Percentiles rank a stretch among this genome's conserved stretches.
These are phyloP conservation scores for Parnassius glacialis DNA, from an alignment of 2,888 invertebrate species.

Conservation along the genomic window DNA sequence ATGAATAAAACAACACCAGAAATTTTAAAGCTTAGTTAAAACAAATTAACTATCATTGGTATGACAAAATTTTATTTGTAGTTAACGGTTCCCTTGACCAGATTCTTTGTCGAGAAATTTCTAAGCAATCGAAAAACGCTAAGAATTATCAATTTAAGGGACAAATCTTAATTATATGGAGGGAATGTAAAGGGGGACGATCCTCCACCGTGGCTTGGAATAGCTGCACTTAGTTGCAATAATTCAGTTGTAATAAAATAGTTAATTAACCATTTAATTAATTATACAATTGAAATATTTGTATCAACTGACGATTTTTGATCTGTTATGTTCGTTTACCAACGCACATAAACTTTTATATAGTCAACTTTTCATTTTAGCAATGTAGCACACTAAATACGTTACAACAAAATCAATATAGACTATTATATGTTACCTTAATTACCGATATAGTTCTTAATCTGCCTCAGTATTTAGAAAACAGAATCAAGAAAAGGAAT, in stretches of 20 bases:
- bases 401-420: too few species aligned
- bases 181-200: conserved; percentile 84
- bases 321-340: too few species aligned
- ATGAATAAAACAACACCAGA: conserved; percentile 87
- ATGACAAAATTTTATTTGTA: conserved; percentile 76
- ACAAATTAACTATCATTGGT: conserved; percentile 78
- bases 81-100: conserved; percentile 77
- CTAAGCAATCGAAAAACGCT: conserved; percentile 86
- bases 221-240: background rate
- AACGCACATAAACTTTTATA: too few species aligned
- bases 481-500: background rate
- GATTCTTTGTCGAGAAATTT: conserved; percentile 82
- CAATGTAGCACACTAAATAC: background rate
- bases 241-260: conserved; percentile 8
- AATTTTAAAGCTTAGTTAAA: conserved; percentile 83
- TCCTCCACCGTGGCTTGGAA: conserved; percentile 87
- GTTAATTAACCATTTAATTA: background rate
- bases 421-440: too few species aligned
- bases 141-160: conserved; percentile 86
- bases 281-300: too few species aligned
- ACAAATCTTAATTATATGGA: conserved; percentile 90
- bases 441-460: too few species aligned
- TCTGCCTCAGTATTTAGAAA: background rate
- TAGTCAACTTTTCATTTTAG: background rate
- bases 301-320: too few species aligned